Percentiles rank a stretch among this genome's conserved stretches.
Evolutionary conservation across 2,797 vertebrate genomes (phyloP).

Genomic region (Percopsis omiscomaycus): DNA sequence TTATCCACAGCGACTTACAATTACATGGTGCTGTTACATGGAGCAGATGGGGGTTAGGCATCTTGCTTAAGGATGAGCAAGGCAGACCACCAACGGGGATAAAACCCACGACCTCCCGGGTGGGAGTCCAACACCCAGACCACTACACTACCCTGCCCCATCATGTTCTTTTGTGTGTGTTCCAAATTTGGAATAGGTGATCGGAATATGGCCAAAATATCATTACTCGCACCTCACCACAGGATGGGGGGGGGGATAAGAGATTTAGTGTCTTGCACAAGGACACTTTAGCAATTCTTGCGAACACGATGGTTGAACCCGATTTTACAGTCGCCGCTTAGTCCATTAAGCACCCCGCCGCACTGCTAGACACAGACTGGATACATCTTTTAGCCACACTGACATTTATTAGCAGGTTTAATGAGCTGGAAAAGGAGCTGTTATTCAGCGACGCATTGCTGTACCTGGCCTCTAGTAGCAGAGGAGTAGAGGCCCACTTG

Average conservation of each 20-base stretch:
- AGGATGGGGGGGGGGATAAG: too few relatives aligned
- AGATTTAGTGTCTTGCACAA: constrained; percentile 24
- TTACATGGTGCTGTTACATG: too few relatives aligned
- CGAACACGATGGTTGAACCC: background rate
- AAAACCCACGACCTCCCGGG: too few relatives aligned
- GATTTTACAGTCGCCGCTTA: constrained; percentile 18
- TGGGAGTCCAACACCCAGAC: too few relatives aligned
- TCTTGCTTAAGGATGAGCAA: too few relatives aligned
- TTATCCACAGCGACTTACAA: too few relatives aligned
- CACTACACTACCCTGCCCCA: too few relatives aligned
- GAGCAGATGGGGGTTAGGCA: too few relatives aligned
- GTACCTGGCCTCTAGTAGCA: constrained; percentile 93
- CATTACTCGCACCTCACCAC: too few relatives aligned
- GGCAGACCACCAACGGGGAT: too few relatives aligned
- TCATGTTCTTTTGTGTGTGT: background rate
- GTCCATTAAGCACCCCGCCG: constrained; percentile 21
- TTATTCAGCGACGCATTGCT: constrained; percentile 7
- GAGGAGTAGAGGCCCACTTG: constrained; percentile 92
- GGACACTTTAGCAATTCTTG: constrained; percentile 20
- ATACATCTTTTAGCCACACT: constrained; percentile 22
- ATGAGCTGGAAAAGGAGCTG: constrained; percentile 4
- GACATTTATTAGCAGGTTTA: constrained; percentile 12
- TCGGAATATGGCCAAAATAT: background rate
- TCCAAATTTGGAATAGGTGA: background rate
- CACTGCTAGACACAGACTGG: constrained; percentile 22